Conservation (phyloP, 2,113 vertebrate species). For the Siniperca chuatsi region DNA sequence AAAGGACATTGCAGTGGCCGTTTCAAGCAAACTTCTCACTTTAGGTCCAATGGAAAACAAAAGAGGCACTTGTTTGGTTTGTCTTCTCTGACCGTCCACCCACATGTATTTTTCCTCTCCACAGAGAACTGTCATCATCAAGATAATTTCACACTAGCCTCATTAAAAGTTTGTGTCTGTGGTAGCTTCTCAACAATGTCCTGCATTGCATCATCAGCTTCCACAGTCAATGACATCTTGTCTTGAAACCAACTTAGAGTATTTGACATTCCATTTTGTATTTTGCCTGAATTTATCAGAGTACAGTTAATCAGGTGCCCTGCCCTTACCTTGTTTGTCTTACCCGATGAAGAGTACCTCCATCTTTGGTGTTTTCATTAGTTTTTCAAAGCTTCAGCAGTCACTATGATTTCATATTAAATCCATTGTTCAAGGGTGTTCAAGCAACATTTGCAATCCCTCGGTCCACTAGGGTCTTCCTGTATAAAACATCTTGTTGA, state of each 20-base stretch:
- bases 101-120: background rate
- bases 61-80: slow-evolving; percentile 7
- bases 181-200: background rate
- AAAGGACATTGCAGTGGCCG: background rate
- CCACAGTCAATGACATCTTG: background rate
- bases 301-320: background rate
- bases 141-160: background rate
- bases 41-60: slow-evolving; percentile 20
- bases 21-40: background rate
- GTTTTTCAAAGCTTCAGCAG: background rate
- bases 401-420: background rate
- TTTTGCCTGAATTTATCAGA: background rate
- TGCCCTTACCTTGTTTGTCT: slow-evolving; percentile 38
- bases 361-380: background rate
- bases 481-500: background rate
- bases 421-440: background rate
- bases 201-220: background rate
- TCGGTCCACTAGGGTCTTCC: background rate
- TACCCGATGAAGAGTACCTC: background rate
- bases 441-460: background rate
- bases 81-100: background rate
- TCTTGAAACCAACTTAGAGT: background rate
- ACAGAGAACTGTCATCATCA: background rate
- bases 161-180: background rate
- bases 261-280: background rate